Evolutionary conservation across 2,888 invertebrate species (phyloP).

Genomic region (Gryllus longicercus): DNA sequence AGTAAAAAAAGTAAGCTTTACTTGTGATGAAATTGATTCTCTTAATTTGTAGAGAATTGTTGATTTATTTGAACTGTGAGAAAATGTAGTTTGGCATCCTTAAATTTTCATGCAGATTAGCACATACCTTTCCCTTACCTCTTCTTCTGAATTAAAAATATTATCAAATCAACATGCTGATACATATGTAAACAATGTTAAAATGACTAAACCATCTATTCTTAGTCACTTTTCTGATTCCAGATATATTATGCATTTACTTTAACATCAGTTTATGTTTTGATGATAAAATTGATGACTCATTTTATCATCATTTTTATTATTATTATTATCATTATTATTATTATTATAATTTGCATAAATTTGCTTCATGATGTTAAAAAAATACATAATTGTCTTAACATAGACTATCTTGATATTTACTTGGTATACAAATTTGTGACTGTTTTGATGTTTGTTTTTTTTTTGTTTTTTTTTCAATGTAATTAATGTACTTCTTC

Average conservation of each 20-base stretch:
- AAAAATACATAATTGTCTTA: slow-evolving; percentile 10
- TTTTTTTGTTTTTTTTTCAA: slow-evolving; percentile 23
- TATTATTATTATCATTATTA: too few species aligned
- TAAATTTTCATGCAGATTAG: neutral
- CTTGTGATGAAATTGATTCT: too few species aligned
- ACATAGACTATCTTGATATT: slow-evolving; percentile 21
- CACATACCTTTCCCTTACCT: slow-evolving; percentile 7
- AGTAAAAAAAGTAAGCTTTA: too few species aligned
- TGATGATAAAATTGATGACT: too few species aligned
- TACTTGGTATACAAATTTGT: slow-evolving; percentile 27
- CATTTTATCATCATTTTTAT: too few species aligned
- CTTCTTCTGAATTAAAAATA: neutral
- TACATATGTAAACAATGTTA: slow-evolving; percentile 11
- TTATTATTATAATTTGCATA: too few species aligned
- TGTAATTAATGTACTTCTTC: slow-evolving; percentile 39
- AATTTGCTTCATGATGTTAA: neutral
- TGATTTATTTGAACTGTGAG: too few species aligned
- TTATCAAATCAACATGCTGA: slow-evolving; percentile 1
- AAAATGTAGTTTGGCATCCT: slow-evolving; percentile 11
- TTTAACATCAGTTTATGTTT: neutral
- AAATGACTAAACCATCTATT: slow-evolving; percentile 1
- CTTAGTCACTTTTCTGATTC: neutral
- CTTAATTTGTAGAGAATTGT: too few species aligned
- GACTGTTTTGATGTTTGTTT: slow-evolving; percentile 22
- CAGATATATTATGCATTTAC: slow-evolving; percentile 7